phyloP scores from a whole-genome alignment of 2,888 invertebrate genomes.

The Plusia festucae region DNA sequence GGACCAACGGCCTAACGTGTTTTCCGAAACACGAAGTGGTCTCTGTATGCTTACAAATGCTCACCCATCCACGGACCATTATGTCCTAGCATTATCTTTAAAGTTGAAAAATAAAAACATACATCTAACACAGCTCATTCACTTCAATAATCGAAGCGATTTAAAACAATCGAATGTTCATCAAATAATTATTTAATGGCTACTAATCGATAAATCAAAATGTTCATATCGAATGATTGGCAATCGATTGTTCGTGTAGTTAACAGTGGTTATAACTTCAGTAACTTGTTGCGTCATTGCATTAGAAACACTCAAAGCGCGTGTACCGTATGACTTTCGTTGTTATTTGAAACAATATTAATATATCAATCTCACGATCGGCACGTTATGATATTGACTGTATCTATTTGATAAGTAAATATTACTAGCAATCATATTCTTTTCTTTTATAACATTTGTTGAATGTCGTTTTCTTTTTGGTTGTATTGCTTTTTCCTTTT shows the following conservation, averaged over 20 bases:
- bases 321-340: conserved; percentile 39
- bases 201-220: conserved; percentile 22
- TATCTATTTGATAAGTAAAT: conserved; percentile 20
- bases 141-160: not conserved
- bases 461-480: not conserved
- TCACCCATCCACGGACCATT: too few relatives aligned
- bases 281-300: conserved; percentile 42
- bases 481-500: not conserved
- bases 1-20: too few relatives aligned
- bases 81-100: too few relatives aligned
- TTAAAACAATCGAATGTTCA: not conserved
- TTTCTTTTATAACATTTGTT: conserved; percentile 8
- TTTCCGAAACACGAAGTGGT: too few relatives aligned
- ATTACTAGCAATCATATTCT: conserved; percentile 22
- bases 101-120: too few relatives aligned
- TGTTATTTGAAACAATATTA: conserved; percentile 43
- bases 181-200: not conserved
- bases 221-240: not conserved
- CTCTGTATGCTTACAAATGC: too few relatives aligned
- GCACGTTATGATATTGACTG: conserved; percentile 15
- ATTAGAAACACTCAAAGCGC: conserved; percentile 34
- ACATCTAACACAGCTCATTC: not conserved
- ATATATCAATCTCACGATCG: conserved; percentile 43
- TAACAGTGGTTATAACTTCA: conserved; percentile 27
- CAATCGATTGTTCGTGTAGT: conserved; percentile 24